Base-by-base conservation (phyloP, 2,888 invertebrate species). In the Euplagia quadripunctaria region DNA sequence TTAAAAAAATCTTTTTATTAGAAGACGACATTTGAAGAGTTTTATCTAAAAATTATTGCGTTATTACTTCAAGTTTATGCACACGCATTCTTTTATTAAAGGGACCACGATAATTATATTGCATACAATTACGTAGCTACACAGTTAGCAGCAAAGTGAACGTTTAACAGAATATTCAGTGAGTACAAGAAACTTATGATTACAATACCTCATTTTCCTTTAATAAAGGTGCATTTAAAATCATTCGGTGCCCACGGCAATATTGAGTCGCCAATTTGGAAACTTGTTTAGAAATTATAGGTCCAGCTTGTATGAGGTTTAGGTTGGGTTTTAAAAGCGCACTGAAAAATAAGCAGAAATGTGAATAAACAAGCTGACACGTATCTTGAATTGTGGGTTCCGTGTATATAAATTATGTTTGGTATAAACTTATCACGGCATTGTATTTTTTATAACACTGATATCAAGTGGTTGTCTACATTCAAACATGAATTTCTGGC, bases 201-300 rank as follows among this genome's bases (percentile, higher is more conserved):
- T 94, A 94, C 92, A 93, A 93, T 92, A 92, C 91, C 94, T 94
- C 91, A 94, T 94, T 93, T 94, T 88, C 91, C 91, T 92, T 92
- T 90, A 91, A 93, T 94, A 91, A 92, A 91, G 87, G 90, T 89
- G 87, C 91, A 92, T 93, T 94, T 94, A 92, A 93, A 93, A 93
- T 89, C 87, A 88, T 84, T 87, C 87, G 83, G 83, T 89, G 89
- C 94, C 93, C 86, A 88, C 81, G 92, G 95, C 94, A 83, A 88
- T 88, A 89, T 91, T 89, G 90, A 90, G 92, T 92, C 92, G 94
- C 94, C 94, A 95, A 94, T 95, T 95, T 95, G 85, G 90, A 90
- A 95, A 95, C 95, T 93, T 89, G 95, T 95, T 96, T 95, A 95
- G 94, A 95, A 95, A 96, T 96, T 96, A 96, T 94, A 96, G 94